Percentiles rank a stretch among this genome's conserved stretches.
Conservation (phyloP, 2,888 invertebrate genomes). For the Agriopis marginaria region DNA sequence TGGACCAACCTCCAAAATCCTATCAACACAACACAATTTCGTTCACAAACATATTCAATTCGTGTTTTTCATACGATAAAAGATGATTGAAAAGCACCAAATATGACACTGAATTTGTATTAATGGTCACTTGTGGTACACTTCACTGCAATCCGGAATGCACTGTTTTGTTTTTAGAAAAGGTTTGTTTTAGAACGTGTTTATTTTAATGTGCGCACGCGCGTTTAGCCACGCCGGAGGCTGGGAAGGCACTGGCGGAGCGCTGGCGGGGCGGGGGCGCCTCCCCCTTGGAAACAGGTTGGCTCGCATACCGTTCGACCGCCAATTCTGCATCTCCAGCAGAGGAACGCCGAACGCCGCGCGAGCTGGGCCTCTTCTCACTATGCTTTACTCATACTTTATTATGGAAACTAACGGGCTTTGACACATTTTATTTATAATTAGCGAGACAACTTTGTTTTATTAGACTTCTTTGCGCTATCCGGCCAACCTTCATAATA, state of each 20-base stretch:
- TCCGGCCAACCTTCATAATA: too few species aligned
- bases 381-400: background rate
- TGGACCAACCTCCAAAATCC: slow-evolving; percentile 79
- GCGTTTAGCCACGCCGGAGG: slow-evolving; percentile 65
- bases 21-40: slow-evolving; percentile 68
- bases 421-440: too few species aligned
- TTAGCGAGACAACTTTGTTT: background rate
- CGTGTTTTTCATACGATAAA: slow-evolving; percentile 58
- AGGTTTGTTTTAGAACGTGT: slow-evolving; percentile 40
- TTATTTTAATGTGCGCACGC: slow-evolving; percentile 52
- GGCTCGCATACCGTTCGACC: slow-evolving; percentile 78
- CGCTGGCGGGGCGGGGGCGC: slow-evolving; percentile 50
- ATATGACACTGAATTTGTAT: slow-evolving; percentile 38
- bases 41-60: slow-evolving; percentile 71
- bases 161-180: slow-evolving; percentile 60
- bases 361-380: background rate
- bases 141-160: slow-evolving; percentile 80
- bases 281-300: slow-evolving; percentile 76
- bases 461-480: too few species aligned
- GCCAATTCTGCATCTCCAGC: slow-evolving; percentile 76
- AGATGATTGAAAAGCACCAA: slow-evolving; percentile 28
- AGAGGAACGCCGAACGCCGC: slow-evolving; percentile 46
- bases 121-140: slow-evolving; percentile 47
- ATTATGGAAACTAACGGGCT: too few species aligned
- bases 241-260: slow-evolving; percentile 69